A percentile compares a stretch with the other conserved stretches of the same genome.
These are phyloP conservation scores for Magallana angulata DNA, from an alignment of 1,140 invertebrate species.

Conservation along the genomic window DNA sequence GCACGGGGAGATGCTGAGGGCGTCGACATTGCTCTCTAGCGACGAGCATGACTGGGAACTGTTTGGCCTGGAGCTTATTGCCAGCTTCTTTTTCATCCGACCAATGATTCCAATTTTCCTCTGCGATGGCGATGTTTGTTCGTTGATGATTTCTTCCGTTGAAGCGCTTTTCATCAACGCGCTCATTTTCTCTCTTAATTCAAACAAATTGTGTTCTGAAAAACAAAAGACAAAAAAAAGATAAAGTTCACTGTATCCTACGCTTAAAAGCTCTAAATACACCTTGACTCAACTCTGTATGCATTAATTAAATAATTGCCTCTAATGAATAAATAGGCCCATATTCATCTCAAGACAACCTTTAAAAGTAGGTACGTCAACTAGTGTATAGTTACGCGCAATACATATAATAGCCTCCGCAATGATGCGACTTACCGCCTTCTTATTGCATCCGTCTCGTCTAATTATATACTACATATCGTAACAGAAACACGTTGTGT, in stretches of 20 bases:
- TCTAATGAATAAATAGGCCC: no score
- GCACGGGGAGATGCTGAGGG: background rate
- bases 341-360: no score
- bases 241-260: background rate
- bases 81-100: constrained; percentile 4
- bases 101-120: background rate
- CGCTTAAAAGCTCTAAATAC: no score
- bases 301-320: no score
- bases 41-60: background rate
- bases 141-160: background rate
- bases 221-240: background rate
- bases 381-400: no score
- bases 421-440: no score
- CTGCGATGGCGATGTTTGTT: background rate
- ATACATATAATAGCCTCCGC: no score
- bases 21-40: background rate
- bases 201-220: background rate
- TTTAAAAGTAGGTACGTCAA: no score
- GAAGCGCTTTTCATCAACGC: background rate
- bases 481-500: no score
- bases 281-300: no score
- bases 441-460: no score
- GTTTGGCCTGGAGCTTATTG: background rate
- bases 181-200: background rate
- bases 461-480: no score